Conservation (phyloP, 23 tunicate species). For the Phallusia fumigata region DNA sequence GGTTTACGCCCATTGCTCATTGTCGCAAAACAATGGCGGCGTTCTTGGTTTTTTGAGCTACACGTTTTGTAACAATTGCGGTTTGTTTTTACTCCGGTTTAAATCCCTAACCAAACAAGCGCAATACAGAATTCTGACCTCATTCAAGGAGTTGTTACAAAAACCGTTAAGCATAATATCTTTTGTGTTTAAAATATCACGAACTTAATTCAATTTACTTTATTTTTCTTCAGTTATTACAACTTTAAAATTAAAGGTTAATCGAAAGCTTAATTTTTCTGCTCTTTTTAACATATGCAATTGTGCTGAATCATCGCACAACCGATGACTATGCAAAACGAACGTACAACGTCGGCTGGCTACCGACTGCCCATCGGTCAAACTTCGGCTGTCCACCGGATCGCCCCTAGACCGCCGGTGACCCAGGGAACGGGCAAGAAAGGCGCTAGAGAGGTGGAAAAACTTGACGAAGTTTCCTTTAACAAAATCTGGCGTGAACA, state of each 20-base stretch:
- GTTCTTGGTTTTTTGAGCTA: background rate
- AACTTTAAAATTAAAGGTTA: too few relatives aligned
- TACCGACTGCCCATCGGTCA: constrained; percentile 77
- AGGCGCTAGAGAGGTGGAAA: constrained; percentile 27
- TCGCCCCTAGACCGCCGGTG: constrained; percentile 38
- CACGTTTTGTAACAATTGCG: constrained; percentile 5
- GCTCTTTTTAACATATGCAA: background rate
- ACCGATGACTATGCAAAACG: constrained; percentile 2
- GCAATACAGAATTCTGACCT: too few relatives aligned
- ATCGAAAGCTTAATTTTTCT: too few relatives aligned
- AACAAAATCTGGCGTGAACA: constrained; percentile 84
- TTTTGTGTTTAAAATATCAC: too few relatives aligned
- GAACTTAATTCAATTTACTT: too few relatives aligned
- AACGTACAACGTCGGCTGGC: constrained; percentile 90
- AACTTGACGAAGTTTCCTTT: constrained; percentile 59
- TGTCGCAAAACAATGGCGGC: background rate
- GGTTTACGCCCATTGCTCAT: background rate
- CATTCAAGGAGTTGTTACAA: too few relatives aligned
- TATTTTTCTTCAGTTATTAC: too few relatives aligned
- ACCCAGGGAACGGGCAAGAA: constrained; percentile 21
- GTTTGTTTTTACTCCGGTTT: background rate
- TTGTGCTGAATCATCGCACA: background rate
- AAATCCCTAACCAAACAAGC: background rate
- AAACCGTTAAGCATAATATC: too few relatives aligned
- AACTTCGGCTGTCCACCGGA: constrained; percentile 60